Percentiles rank a stretch among this genome's conserved stretches.
Conservation (phyloP, 2,113 vertebrate species). For the Plotosus lineatus region DNA sequence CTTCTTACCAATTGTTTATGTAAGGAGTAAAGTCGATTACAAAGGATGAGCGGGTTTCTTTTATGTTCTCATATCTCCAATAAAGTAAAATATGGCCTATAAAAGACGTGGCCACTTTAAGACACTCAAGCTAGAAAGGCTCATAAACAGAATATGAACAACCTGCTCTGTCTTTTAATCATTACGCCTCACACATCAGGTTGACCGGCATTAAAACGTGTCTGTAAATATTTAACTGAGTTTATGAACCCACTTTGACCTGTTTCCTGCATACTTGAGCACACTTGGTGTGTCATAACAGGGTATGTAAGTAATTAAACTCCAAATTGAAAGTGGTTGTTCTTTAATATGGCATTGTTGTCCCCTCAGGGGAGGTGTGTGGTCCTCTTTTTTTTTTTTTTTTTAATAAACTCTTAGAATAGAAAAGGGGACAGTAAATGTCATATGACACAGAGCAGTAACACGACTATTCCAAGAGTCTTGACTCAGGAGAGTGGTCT, state of each 20-base stretch:
- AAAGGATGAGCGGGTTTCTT: neutral
- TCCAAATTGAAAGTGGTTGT: neutral
- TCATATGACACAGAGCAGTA: slow-evolving; percentile 57
- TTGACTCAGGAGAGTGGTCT: slow-evolving; percentile 63
- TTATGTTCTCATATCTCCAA: neutral
- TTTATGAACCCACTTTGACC: slow-evolving; percentile 42
- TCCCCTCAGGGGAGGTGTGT: slow-evolving; percentile 34
- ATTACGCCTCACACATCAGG: slow-evolving; percentile 62
- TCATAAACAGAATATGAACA: neutral
- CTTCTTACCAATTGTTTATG: neutral
- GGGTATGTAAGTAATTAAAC: slow-evolving; percentile 2
- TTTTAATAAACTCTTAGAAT: slow-evolving; percentile 47
- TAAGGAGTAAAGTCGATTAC: neutral
- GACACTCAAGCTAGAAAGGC: neutral
- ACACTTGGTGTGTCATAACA: slow-evolving; percentile 1
- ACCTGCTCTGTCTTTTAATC: slow-evolving; percentile 60
- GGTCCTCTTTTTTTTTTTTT: neutral
- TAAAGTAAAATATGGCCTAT: neutral
- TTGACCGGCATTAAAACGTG: slow-evolving; percentile 47
- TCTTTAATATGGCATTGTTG: neutral
- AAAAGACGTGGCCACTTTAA: neutral
- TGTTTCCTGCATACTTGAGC: slow-evolving; percentile 16
- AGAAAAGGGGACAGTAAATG: slow-evolving; percentile 59
- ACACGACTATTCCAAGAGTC: slow-evolving; percentile 49
- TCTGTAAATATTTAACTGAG: slow-evolving; percentile 66